A percentile compares a stretch with the other conserved stretches of the same genome.
These are phyloP conservation scores for Patagioenas fasciata DNA, from an alignment of 2,113 vertebrate species.

Conservation along the genomic window DNA sequence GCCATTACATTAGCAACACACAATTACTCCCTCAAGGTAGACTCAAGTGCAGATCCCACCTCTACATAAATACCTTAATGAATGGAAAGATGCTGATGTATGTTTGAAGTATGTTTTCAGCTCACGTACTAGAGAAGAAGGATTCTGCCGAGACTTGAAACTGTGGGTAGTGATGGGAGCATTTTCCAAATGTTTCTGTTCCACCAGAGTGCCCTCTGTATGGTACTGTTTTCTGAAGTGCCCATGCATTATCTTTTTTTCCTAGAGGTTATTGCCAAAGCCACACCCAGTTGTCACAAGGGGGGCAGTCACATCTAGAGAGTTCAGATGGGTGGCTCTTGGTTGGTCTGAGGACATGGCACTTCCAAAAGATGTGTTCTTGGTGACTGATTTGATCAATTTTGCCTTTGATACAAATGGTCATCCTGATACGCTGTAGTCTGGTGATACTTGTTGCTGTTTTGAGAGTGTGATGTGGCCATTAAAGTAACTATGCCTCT, in stretches of 20 bases:
- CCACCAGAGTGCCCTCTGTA: not conserved
- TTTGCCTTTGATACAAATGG: not conserved
- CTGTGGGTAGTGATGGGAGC: constrained; percentile 13
- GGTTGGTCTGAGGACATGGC: not conserved
- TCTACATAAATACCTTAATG: constrained; percentile 74
- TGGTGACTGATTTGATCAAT: not conserved
- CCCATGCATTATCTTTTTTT: not conserved
- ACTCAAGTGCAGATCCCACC: constrained; percentile 76
- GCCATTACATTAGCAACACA: constrained; percentile 85
- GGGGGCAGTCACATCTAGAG: not conserved
- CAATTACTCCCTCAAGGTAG: constrained; percentile 84
- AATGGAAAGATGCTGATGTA: constrained; percentile 69
- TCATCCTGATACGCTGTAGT: not conserved
- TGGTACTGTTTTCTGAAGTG: not conserved
- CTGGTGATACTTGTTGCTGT: not conserved
- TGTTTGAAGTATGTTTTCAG: constrained; percentile 53
- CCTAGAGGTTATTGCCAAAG: not conserved
- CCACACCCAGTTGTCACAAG: not conserved
- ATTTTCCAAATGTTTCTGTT: constrained; percentile 57
- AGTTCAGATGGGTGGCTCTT: not conserved
- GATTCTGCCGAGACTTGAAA: constrained; percentile 22
- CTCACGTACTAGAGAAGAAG: constrained; percentile 2
- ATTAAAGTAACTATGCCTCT: not conserved
- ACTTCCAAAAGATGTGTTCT: not conserved
- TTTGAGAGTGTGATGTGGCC: not conserved